phyloP scores from a whole-genome alignment of 2,888 invertebrate species.

The Lapara coniferarum region DNA sequence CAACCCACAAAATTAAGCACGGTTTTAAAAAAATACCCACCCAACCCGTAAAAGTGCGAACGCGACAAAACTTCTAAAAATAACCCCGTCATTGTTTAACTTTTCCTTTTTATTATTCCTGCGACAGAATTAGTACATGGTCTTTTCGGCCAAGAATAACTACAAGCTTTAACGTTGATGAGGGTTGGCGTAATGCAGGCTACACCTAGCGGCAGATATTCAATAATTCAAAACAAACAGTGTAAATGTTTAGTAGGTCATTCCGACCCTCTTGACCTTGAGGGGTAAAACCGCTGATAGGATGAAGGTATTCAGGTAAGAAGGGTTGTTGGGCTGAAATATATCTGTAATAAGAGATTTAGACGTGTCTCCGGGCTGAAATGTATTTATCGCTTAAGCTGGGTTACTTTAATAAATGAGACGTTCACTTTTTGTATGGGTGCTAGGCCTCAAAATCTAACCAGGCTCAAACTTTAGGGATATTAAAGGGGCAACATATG shows the following conservation, averaged over 20 bases:
- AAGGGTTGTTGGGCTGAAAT: constrained; percentile 10
- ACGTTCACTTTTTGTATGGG: no score
- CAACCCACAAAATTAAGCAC: neutral
- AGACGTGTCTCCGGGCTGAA: neutral
- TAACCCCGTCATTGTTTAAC: constrained; percentile 10
- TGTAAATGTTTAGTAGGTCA: constrained; percentile 34
- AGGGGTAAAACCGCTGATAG: neutral
- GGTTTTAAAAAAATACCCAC: neutral
- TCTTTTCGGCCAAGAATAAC: constrained; percentile 14
- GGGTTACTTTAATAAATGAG: no score
- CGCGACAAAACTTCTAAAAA: constrained; percentile 10
- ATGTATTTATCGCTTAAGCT: constrained; percentile 5
- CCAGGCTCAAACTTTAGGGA: no score
- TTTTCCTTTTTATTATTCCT: constrained; percentile 17
- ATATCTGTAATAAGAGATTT: constrained; percentile 22
- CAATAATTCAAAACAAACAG: constrained; percentile 45
- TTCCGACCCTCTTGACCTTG: constrained; percentile 20
- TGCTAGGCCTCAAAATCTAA: no score
- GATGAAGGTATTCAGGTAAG: constrained; percentile 20
- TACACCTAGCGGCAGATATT: constrained; percentile 33
- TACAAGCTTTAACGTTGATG: constrained; percentile 33
- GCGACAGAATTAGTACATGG: constrained; percentile 18
- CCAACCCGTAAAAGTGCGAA: neutral
- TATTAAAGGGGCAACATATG: no score
- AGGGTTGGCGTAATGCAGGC: constrained; percentile 43